Base-by-base conservation (phyloP, 1,140 invertebrate genomes). In the Nephila pilipes region DNA sequence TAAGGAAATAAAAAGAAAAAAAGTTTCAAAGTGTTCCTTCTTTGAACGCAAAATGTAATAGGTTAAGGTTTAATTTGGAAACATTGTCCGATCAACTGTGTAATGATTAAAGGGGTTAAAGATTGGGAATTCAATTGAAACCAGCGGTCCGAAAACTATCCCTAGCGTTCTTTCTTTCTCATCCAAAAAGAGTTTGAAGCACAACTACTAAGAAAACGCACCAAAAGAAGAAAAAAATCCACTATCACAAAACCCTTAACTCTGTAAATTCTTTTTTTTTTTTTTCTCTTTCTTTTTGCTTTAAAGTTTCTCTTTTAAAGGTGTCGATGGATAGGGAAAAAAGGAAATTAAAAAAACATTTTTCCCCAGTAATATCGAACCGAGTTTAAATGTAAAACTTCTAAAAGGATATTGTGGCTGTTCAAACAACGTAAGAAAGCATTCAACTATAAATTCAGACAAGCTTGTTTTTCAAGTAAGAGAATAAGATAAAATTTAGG, bases 21-120 rank as follows among this genome's bases (percentile, higher is more conserved):
- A 25, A 75, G 32, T 25, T 75, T 75, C 1, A 10, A 81, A 81
- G n/a, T 54, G 80, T 81, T 55, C 46, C 80, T 81, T 54, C 22
- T 29, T 20, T 25, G 38, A 25, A n/a, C 80, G 2, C 25, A n/a
- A 46, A 69, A 65, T 65, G 69, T 57, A 89, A 89, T 89, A 79
- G 87, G 69, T 58, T 81, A 90, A 80, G 75, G 60, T 90, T 90
- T 81, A 90, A 81, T 90, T 83, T 83, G 79, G 36, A 63, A 83
- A 83, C 79, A n/a, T 25, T 22, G 57, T 83, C 25, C 89, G 79
- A 90, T 90, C 89, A 90, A 83, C 38, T 90, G 89, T 83, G 57
- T 83, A 90, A 90, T 90, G 75, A 90, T 90, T 90, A 90, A 90
- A 90, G 79, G 89, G 89, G 75, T 90, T 90, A 90, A 90, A 81